A percentile compares a stretch with the other conserved stretches of the same genome.
phyloP scores from a whole-genome alignment of 2,888 invertebrate species.

The Pheosia gnoma region DNA sequence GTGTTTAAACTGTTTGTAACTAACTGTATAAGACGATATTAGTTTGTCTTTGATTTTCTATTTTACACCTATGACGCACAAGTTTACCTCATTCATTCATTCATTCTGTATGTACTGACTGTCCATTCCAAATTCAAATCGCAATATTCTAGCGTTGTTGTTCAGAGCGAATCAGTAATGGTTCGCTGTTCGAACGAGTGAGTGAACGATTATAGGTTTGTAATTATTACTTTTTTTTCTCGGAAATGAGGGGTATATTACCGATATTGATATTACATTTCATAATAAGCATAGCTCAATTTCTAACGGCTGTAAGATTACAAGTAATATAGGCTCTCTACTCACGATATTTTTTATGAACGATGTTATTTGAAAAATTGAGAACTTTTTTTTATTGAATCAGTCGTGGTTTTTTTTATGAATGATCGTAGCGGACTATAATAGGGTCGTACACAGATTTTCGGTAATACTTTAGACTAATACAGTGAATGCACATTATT shows the following conservation, averaged over 20 bases:
- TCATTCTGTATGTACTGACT: slow-evolving; percentile 32
- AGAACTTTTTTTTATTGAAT: too few relatives aligned
- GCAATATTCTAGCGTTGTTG: slow-evolving; percentile 28
- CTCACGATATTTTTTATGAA: too few relatives aligned
- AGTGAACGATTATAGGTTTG: slow-evolving; percentile 2
- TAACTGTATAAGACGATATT: slow-evolving; percentile 33
- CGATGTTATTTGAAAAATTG: too few relatives aligned
- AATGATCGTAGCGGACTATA: too few relatives aligned
- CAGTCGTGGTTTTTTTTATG: too few relatives aligned
- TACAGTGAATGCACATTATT: too few relatives aligned
- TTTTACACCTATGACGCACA: slow-evolving; percentile 29
- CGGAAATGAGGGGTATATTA: not conserved
- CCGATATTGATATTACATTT: not conserved
- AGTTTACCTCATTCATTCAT: slow-evolving; percentile 35
- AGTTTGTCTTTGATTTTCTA: slow-evolving; percentile 24
- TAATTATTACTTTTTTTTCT: not conserved
- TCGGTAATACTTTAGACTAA: too few relatives aligned
- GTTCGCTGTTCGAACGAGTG: slow-evolving; percentile 3
- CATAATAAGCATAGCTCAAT: too few relatives aligned
- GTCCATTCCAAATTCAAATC: slow-evolving; percentile 48
- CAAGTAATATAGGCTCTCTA: too few relatives aligned
- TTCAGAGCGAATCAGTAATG: slow-evolving; percentile 22
- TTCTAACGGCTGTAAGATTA: too few relatives aligned
- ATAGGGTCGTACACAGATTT: too few relatives aligned
- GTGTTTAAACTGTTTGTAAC: too few relatives aligned